A percentile compares a stretch with the other conserved stretches of the same genome.
Conservation (phyloP, 2,113 vertebrate species). For the Leptocoma aspasia region DNA sequence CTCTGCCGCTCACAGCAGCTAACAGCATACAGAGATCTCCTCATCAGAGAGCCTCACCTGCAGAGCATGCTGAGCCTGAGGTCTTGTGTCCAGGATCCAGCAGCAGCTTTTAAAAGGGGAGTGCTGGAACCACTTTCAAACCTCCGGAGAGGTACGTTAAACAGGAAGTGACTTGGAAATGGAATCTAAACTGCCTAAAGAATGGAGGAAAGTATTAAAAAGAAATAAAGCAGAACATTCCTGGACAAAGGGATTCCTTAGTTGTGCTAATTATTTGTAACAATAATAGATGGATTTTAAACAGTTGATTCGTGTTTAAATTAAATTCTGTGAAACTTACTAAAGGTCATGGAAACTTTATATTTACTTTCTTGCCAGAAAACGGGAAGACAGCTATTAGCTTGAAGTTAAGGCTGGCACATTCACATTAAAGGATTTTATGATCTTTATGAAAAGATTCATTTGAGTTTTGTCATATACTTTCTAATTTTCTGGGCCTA, state of each 20-base stretch:
- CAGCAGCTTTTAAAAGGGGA: conserved; percentile 87
- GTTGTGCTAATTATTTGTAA: background rate
- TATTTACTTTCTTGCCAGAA: background rate
- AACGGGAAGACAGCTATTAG: background rate
- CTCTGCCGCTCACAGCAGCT: conserved; percentile 89
- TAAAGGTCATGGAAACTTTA: background rate
- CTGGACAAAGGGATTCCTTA: background rate
- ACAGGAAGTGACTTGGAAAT: background rate
- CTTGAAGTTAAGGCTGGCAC: background rate
- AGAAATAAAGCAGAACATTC: background rate
- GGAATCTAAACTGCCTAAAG: background rate
- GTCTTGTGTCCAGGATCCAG: conserved; percentile 94
- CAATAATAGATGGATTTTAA: background rate
- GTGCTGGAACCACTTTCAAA: conserved; percentile 87
- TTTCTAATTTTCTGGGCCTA: background rate
- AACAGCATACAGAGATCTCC: conserved; percentile 85
- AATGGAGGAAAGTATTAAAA: too few relatives aligned
- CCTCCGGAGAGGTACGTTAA: conserved; percentile 85
- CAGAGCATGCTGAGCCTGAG: conserved; percentile 95
- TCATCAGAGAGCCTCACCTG: conserved; percentile 87
- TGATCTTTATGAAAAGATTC: background rate
- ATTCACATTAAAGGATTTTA: background rate
- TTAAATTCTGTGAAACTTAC: background rate
- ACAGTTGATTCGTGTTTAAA: background rate
- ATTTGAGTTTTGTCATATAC: background rate